Evolutionary conservation across 2,888 invertebrate genomes (phyloP).

Genomic region (Noctua comes): DNA sequence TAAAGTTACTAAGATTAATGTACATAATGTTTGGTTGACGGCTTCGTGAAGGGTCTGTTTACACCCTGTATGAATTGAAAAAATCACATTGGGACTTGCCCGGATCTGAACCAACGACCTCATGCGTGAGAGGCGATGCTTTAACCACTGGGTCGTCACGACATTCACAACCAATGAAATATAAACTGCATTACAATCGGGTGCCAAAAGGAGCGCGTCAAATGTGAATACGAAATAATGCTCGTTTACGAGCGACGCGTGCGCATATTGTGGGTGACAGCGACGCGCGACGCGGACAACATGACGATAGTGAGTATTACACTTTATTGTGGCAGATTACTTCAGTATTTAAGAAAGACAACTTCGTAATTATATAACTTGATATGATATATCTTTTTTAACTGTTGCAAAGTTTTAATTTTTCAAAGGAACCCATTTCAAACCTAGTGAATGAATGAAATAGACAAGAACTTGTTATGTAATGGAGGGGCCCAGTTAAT

Average conservation of each 20-base stretch:
- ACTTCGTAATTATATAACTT: not conserved
- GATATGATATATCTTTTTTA: not conserved
- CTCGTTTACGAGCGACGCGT: slow-evolving; percentile 60
- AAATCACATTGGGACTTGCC: not conserved
- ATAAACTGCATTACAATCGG: not conserved
- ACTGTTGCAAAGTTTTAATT: not conserved
- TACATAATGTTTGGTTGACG: too few relatives aligned
- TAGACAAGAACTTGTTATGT: too few relatives aligned
- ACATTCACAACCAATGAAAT: not conserved
- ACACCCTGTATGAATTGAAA: too few relatives aligned
- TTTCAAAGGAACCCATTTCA: not conserved
- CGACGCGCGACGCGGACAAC: slow-evolving; percentile 6
- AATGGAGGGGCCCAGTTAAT: too few relatives aligned
- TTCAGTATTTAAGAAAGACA: not conserved
- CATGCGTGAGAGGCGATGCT: not conserved
- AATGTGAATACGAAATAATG: slow-evolving; percentile 48
- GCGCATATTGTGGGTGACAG: slow-evolving; percentile 54
- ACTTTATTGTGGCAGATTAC: slow-evolving; percentile 5
- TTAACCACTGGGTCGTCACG: not conserved
- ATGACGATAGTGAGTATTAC: slow-evolving; percentile 12
- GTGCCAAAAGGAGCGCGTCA: slow-evolving; percentile 26
- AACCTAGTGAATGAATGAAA: too few relatives aligned
- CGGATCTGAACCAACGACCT: not conserved
- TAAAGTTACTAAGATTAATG: too few relatives aligned
- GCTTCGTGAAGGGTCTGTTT: too few relatives aligned